Evolutionary conservation across 1,140 invertebrate genomes (phyloP).

Genomic region (Drosophila sechellia): DNA sequence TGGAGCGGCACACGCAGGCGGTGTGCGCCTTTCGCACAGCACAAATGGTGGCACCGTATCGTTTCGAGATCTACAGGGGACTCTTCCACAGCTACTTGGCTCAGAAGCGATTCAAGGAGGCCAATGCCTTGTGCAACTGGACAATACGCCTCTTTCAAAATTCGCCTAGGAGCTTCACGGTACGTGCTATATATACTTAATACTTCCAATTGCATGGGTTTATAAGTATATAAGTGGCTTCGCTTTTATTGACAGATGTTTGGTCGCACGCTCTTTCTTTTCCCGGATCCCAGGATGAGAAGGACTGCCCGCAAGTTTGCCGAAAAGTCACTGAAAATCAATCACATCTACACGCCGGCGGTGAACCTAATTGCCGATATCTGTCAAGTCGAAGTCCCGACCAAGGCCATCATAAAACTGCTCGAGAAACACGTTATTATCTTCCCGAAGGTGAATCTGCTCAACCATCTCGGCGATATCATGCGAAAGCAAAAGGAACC

Average conservation of each 20-base stretch:
- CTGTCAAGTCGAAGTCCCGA: slow-evolving; percentile 55
- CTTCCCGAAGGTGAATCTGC: slow-evolving; percentile 63
- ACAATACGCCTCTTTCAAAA: slow-evolving; percentile 65
- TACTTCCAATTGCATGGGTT: neutral
- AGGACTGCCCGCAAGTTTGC: slow-evolving; percentile 64
- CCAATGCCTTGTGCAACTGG: slow-evolving; percentile 63
- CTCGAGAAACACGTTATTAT: slow-evolving; percentile 64
- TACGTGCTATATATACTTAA: slow-evolving; percentile 1
- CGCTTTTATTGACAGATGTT: slow-evolving; percentile 50
- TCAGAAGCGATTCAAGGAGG: slow-evolving; percentile 65
- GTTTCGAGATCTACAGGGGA: slow-evolving; percentile 81
- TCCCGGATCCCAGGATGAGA: slow-evolving; percentile 34
- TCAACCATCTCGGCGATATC: slow-evolving; percentile 69
- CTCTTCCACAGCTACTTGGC: slow-evolving; percentile 67
- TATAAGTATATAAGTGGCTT: neutral
- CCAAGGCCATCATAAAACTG: slow-evolving; percentile 54
- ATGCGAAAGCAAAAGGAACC: slow-evolving; percentile 56
- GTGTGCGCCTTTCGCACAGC: slow-evolving; percentile 89
- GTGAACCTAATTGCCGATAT: slow-evolving; percentile 68
- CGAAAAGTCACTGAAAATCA: slow-evolving; percentile 68
- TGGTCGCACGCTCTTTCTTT: slow-evolving; percentile 58
- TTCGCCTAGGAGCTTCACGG: slow-evolving; percentile 66
- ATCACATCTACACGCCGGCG: slow-evolving; percentile 70
- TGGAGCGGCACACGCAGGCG: slow-evolving; percentile 89
- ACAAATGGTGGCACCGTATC: slow-evolving; percentile 86